Percentiles rank a stretch among this genome's conserved stretches.
Conservation (phyloP, 2,797 vertebrate genomes). For the Catamblyrhynchus diadema region DNA sequence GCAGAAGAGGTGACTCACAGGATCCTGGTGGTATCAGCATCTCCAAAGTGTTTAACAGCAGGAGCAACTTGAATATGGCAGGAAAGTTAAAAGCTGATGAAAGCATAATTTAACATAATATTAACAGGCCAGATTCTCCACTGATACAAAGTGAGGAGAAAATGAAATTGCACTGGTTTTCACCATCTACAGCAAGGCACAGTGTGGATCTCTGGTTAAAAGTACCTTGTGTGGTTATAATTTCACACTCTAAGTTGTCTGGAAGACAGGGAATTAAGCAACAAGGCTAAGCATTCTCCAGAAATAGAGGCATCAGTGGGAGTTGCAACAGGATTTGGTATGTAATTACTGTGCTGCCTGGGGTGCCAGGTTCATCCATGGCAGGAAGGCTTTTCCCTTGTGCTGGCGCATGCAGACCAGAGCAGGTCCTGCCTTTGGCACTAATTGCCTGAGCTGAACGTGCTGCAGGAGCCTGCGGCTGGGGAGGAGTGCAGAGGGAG, state of each 20-base stretch:
- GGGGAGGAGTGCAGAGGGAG: no score
- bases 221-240: neutral
- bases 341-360: conserved; percentile 26
- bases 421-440: neutral
- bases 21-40: neutral
- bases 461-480: neutral
- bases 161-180: neutral
- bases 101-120: neutral
- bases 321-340: conserved; percentile 22
- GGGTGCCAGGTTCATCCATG: conserved; percentile 11
- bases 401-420: neutral
- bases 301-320: conserved; percentile 52
- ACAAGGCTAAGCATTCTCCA: conserved; percentile 38
- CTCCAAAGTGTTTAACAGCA: conserved; percentile 7
- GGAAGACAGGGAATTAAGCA: conserved; percentile 32
- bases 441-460: neutral
- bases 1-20: neutral
- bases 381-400: neutral
- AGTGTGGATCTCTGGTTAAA: neutral
- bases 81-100: conserved; percentile 1
- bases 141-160: neutral
- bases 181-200: neutral
- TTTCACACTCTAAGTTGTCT: conserved; percentile 14
- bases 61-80: neutral
- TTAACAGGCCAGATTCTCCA: neutral